Conservation (phyloP, 1,140 invertebrate genomes). For the Monomorium pharaonis region DNA sequence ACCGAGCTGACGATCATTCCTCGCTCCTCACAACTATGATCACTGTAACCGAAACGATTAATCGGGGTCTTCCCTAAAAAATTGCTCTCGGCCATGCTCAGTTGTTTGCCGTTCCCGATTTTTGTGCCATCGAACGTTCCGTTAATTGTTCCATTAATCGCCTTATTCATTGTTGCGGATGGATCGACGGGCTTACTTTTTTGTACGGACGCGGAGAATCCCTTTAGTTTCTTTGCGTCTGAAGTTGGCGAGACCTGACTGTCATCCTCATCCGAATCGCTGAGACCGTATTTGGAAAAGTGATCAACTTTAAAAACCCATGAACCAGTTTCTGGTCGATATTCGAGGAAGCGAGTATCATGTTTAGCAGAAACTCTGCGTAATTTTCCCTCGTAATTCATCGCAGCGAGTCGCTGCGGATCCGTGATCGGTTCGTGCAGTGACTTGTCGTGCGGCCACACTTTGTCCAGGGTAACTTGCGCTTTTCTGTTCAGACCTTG, state of each 20-base stretch:
- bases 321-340: constrained; percentile 96
- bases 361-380: constrained; percentile 94
- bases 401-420: constrained; percentile 90
- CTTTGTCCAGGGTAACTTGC: constrained; percentile 96
- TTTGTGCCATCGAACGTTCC: constrained; percentile 11
- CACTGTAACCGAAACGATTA: neutral
- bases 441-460: constrained; percentile 97
- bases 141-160: neutral
- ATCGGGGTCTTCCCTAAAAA: neutral
- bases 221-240: constrained; percentile 79
- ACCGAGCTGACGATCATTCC: neutral
- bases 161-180: neutral
- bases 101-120: neutral
- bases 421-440: constrained; percentile 93
- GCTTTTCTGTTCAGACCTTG: constrained; percentile 96
- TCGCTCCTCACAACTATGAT: neutral
- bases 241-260: constrained; percentile 80
- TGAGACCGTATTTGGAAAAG: constrained; percentile 98
- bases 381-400: constrained; percentile 96
- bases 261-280: constrained; percentile 95
- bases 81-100: neutral
- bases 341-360: constrained; percentile 96
- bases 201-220: neutral
- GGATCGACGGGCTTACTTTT: constrained; percentile 7
- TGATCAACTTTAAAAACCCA: constrained; percentile 98